phyloP scores from a whole-genome alignment of 2,888 invertebrate genomes.

The Lissocephala sabroskyi region DNA sequence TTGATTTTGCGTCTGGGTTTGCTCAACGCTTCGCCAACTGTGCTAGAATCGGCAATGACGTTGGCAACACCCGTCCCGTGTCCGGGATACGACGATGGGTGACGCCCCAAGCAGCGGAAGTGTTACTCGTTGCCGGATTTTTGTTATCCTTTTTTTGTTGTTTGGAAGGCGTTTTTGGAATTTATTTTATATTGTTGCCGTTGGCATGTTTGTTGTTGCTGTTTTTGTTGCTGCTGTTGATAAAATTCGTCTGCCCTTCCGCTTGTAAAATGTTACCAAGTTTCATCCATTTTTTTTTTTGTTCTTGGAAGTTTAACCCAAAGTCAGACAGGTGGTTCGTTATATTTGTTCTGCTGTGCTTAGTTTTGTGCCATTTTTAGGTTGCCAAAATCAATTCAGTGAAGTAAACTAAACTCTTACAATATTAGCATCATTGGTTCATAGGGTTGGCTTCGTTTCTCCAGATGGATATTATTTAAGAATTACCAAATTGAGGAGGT shows the following conservation, averaged over 20 bases:
- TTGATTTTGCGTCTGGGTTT: conserved; percentile 46
- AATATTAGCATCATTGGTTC: too few relatives aligned
- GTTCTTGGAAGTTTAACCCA: conserved; percentile 20
- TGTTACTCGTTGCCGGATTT: conserved; percentile 43
- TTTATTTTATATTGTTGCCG: conserved; percentile 4
- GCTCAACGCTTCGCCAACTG: conserved; percentile 55
- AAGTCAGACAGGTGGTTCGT: conserved; percentile 59
- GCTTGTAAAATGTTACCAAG: conserved; percentile 47
- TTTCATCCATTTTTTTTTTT: conserved; percentile 20
- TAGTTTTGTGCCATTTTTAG: conserved; percentile 42
- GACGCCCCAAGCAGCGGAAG: conserved; percentile 55
- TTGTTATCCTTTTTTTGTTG: conserved; percentile 6
- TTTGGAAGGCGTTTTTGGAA: too few relatives aligned
- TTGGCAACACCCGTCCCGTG: neutral
- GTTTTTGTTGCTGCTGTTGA: conserved; percentile 32
- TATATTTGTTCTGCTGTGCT: conserved; percentile 41
- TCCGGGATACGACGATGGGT: conserved; percentile 9
- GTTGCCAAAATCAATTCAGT: conserved; percentile 62
- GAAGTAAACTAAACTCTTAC: too few relatives aligned
- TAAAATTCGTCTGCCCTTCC: conserved; percentile 57
- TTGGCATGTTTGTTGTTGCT: conserved; percentile 10
- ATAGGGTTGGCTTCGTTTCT: too few relatives aligned
- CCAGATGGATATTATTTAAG: too few relatives aligned
- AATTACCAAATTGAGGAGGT: too few relatives aligned
- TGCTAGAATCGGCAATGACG: conserved; percentile 45